Evolutionary conservation across 2,797 vertebrate genomes (phyloP).

Genomic region (Pangasius mekongensis): DNA sequence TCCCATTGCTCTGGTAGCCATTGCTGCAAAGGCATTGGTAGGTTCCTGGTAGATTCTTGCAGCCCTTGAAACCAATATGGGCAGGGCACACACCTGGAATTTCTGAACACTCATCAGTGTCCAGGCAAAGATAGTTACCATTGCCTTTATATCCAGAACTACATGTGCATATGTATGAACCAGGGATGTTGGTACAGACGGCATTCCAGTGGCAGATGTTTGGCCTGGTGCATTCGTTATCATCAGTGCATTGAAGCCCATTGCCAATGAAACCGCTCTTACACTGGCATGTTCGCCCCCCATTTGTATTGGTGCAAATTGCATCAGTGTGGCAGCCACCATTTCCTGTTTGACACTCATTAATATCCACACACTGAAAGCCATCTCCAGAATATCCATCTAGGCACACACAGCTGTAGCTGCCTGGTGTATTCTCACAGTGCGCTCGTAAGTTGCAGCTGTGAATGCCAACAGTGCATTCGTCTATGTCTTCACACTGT

Average conservation of each 20-base stretch:
- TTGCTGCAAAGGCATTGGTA: slow-evolving; percentile 75
- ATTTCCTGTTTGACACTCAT: slow-evolving; percentile 77
- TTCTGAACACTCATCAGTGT: slow-evolving; percentile 82
- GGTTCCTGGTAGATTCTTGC: slow-evolving; percentile 77
- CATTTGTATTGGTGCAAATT: slow-evolving; percentile 74
- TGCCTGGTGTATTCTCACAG: slow-evolving; percentile 77
- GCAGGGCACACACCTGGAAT: slow-evolving; percentile 71
- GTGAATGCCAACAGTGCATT: slow-evolving; percentile 72
- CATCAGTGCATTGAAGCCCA: slow-evolving; percentile 75
- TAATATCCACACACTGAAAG: slow-evolving; percentile 73
- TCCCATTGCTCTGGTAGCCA: slow-evolving; percentile 77
- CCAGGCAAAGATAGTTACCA: slow-evolving; percentile 83
- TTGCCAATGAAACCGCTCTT: slow-evolving; percentile 74
- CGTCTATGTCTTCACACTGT: slow-evolving; percentile 76
- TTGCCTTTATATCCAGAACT: slow-evolving; percentile 83
- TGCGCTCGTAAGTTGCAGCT: slow-evolving; percentile 70
- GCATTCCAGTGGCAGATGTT: slow-evolving; percentile 83
- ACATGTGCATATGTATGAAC: slow-evolving; percentile 80
- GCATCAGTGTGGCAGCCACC: slow-evolving; percentile 76
- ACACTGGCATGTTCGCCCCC: slow-evolving; percentile 75
- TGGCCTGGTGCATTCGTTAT: slow-evolving; percentile 71
- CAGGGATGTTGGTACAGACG: slow-evolving; percentile 80
- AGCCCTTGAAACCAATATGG: slow-evolving; percentile 76
- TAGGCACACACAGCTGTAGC: slow-evolving; percentile 75
- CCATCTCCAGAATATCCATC: slow-evolving; percentile 78